Evolutionary conservation across 2,888 invertebrate species (phyloP), one percentile per base, ranked within the genome.

Genomic region (Saturnia pavonia): DNA sequence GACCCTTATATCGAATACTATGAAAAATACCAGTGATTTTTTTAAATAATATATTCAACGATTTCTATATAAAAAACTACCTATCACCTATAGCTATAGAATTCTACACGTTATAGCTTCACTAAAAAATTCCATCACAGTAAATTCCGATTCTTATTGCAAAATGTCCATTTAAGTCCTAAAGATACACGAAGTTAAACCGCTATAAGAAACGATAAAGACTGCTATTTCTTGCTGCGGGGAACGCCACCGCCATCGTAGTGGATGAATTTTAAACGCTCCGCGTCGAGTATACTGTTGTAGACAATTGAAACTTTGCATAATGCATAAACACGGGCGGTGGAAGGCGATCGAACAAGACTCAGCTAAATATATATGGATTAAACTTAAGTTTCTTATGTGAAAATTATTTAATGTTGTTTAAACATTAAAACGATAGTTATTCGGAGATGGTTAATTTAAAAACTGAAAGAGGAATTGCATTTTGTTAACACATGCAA

Each of bases 251-350:
- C 48, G 70, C 42, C 25, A 73, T 77, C 74, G 71, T 75, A 72
- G 78, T 78, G 80, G 86, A 88, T 87, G 88, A 88, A 89, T 88
- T 88, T 87, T 85, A 87, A 89, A 85, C 77, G 78, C 54, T 74
- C 77, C 75, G 77, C 79, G 70, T 71, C 72, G 68, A 70, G 71
- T 60, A 69, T 81, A 80, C 78, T 74, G 74, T 75, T 73, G 76
- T 79, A 85, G 88, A 90, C 89, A 89, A 89, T 90, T 90, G 90
- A 87, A 89, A 87, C 79, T 82, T 82, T 87, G 86, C 88, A 90
- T 90, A 85, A 90, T 89, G 88, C 88, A 90, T 89, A 85, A 80
- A 79, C 70, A 25, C 54, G 34, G 63, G 51, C 68, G 68, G 60
- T 65, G 48, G 68, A 66, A 63, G 68, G 40, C 71, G 63, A 71